A percentile compares a stretch with the other conserved stretches of the same genome.
These are phyloP conservation scores for Phalera bucephala DNA, from an alignment of 2,888 invertebrate species.

Conservation along the genomic window DNA sequence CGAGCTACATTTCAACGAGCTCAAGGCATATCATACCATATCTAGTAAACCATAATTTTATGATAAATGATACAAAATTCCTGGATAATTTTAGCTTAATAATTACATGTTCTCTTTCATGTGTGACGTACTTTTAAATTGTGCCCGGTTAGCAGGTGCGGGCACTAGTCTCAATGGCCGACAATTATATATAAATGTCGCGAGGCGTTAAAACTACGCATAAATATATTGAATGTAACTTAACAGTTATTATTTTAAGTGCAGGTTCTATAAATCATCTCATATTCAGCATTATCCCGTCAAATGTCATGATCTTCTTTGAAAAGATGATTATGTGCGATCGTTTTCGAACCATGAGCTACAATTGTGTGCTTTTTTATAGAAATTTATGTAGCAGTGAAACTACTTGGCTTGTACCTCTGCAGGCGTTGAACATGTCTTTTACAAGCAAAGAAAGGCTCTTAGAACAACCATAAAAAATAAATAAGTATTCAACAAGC, in stretches of 20 bases:
- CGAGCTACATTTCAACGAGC: neutral
- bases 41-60: conserved; percentile 11
- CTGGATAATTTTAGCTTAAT: conserved; percentile 14
- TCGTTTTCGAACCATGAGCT: neutral
- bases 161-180: conserved; percentile 26
- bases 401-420: no score
- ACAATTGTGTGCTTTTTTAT: no score
- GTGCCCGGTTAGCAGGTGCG: conserved; percentile 43
- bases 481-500: no score
- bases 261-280: neutral
- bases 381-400: no score
- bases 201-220: conserved; percentile 46
- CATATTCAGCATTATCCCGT: neutral
- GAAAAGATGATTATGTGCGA: neutral
- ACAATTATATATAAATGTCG: conserved; percentile 66
- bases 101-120: conserved; percentile 24
- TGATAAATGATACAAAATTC: conserved; percentile 3
- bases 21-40: conserved; percentile 1
- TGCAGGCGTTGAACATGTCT: no score
- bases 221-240: conserved; percentile 23
- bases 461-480: no score
- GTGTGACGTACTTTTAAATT: conserved; percentile 34
- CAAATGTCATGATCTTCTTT: neutral
- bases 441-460: no score
- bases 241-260: conserved; percentile 1